Evolutionary conservation across 2,888 invertebrate genomes (phyloP).

Genomic region (Thecocarcelia acutangulata): DNA sequence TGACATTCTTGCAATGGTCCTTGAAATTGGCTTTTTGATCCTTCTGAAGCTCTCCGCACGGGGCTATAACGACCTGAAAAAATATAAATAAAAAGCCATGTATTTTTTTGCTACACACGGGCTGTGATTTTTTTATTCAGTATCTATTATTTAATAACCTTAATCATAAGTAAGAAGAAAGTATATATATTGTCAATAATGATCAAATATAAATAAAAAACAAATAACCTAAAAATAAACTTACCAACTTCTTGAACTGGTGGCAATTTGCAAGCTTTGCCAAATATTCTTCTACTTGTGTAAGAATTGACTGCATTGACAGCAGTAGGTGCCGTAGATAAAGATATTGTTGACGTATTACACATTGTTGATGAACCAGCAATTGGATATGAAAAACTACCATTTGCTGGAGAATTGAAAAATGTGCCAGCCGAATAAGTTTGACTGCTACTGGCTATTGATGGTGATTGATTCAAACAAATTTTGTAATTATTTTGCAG

Average conservation of each 20-base stretch:
- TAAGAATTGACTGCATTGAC: slow-evolving; percentile 71
- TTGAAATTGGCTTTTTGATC: slow-evolving; percentile 83
- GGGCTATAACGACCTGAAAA: slow-evolving; percentile 88
- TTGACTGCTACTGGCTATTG: slow-evolving; percentile 71
- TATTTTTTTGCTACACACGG: background rate
- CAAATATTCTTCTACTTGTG: slow-evolving; percentile 77
- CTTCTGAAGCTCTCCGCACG: slow-evolving; percentile 93
- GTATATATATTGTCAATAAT: background rate
- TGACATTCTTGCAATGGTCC: slow-evolving; percentile 90
- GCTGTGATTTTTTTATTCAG: background rate
- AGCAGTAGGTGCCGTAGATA: slow-evolving; percentile 70
- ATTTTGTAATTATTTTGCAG: slow-evolving; percentile 82
- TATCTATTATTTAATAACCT: background rate
- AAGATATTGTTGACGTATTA: slow-evolving; percentile 53
- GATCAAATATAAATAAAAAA: too few relatives aligned
- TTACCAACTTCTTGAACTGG: slow-evolving; percentile 91
- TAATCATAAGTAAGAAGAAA: background rate
- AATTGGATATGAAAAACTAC: slow-evolving; percentile 48
- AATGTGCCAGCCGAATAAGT: slow-evolving; percentile 67
- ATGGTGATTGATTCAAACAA: slow-evolving; percentile 78
- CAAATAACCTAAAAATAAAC: slow-evolving; percentile 73
- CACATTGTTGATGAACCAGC: slow-evolving; percentile 42
- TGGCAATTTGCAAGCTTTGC: slow-evolving; percentile 82
- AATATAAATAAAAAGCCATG: background rate
- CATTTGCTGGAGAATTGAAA: slow-evolving; percentile 61